Evolutionary conservation across 35 echinoderm and acorn worm species (phyloP), one percentile per base, ranked within the genome.

Genomic region (Heliocidaris erythrogramma): DNA sequence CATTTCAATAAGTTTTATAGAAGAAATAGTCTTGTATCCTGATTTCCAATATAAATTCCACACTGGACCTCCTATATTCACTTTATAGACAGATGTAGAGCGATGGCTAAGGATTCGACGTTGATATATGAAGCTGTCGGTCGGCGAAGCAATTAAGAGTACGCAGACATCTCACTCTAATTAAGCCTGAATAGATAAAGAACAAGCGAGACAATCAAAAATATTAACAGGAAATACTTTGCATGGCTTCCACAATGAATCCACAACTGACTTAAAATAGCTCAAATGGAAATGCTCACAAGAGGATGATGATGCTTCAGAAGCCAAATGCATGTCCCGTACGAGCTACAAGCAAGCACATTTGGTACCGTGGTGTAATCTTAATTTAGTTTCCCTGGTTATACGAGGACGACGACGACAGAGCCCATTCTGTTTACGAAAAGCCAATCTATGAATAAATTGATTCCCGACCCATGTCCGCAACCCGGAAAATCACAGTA

Each of bases 361-460:
- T 56, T n/a, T 24, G 27, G 18, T 78, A 78, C 65, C 18, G 27
- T n/a, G 65, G 65, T 24, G 8, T 27, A 78, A 78, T 78, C 65
- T 78, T 78, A 78, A 78, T 78, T 78, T 78, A 24, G 18, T 78
- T 78, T 78, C 27, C 65, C 65, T 5, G 65, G 21, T 78, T 27
- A 24, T 78, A 18, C 65, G 65, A 78, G 65, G 65, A 78, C 21
- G 65, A 78, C 65, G 65, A 78, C 65, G 65, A 78, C 65, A 78
- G 65, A n/a, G 65, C 65, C 21, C 65, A 78, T 78, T 78, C 65
- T 78, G 65, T 78, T 78, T 78, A 27, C 65, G 65, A 78, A 78
- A 78, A 78, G 65, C 65, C 65, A 78, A 78, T 78, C 65, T 78
- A 78, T 78, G 65, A 78, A 78, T 78, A 78, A 78, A 78, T 78